A percentile compares a stretch with the other conserved stretches of the same genome.
Conservation (phyloP, 2,113 vertebrate species). For the Anser cygnoides region DNA sequence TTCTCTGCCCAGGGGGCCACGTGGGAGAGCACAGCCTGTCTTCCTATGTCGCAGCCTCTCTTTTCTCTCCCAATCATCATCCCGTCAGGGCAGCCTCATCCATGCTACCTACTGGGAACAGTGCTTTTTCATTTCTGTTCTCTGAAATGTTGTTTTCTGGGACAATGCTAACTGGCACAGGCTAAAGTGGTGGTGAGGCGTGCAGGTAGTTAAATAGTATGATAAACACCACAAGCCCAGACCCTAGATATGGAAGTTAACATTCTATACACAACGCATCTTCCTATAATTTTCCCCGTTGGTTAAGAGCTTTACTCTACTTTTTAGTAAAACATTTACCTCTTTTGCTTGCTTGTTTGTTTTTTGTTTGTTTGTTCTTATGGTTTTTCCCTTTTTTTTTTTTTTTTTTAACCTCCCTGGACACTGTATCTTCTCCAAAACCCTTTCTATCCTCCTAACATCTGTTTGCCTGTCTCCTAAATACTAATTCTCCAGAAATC, state of each 20-base stretch:
- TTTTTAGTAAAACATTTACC: not conserved
- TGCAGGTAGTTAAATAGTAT: not conserved
- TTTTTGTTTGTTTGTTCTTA: not conserved
- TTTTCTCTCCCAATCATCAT: not conserved
- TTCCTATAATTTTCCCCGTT: not conserved
- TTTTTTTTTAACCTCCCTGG: rapidly evolving
- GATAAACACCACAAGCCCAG: not conserved
- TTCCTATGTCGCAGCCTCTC: not conserved
- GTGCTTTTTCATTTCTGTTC: not conserved
- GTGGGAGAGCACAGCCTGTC: not conserved
- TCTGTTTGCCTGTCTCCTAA: not conserved
- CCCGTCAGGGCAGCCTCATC: not conserved
- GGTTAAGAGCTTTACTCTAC: not conserved
- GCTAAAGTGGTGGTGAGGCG: not conserved
- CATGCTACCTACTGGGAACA: not conserved
- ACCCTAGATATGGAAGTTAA: not conserved
- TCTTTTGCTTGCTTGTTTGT: not conserved
- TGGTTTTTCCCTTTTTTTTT: not conserved
- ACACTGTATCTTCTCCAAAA: not conserved
- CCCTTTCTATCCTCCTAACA: not conserved
- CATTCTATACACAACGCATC: not conserved
- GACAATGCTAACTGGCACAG: not conserved
- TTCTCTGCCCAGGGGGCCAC: not conserved
- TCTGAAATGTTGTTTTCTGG: not conserved
- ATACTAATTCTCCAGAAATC: not conserved